Evolutionary conservation across 2,113 vertebrate species (phyloP).

Genomic region (Phalacrocorax pelagicus): DNA sequence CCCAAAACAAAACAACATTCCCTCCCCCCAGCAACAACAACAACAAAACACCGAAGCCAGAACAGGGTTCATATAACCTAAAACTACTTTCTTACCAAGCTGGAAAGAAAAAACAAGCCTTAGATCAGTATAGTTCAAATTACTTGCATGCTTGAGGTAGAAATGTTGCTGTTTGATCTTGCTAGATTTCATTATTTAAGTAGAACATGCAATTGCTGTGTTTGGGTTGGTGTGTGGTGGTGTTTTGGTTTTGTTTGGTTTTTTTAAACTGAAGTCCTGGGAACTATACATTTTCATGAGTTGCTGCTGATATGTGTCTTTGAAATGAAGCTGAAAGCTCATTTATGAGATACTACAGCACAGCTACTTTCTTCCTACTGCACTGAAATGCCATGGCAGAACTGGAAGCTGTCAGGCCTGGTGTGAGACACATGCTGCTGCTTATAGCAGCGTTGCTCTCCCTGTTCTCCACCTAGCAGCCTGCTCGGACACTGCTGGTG

Average conservation of each 20-base stretch:
- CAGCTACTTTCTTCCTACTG: neutral
- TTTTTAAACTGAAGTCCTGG: neutral
- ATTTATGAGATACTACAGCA: neutral
- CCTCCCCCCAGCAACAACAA: too few relatives aligned
- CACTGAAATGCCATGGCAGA: neutral
- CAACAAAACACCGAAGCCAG: neutral
- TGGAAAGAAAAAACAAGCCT: neutral
- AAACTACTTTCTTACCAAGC: neutral
- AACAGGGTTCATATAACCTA: neutral
- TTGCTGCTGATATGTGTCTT: neutral
- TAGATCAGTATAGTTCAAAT: neutral
- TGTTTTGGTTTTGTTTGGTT: too few relatives aligned
- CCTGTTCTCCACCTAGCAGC: neutral
- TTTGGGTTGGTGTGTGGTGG: neutral
- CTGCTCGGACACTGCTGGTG: neutral
- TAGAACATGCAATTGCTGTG: neutral
- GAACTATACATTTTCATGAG: neutral
- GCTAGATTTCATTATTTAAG: neutral
- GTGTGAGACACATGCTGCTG: fast-evolving
- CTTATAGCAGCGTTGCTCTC: neutral
- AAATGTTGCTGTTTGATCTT: neutral
- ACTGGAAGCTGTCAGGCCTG: neutral
- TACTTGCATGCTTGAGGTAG: neutral
- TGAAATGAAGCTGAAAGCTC: neutral
- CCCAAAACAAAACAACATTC: too few relatives aligned